Percentiles rank a stretch among this genome's conserved stretches.
Conservation (phyloP, 2,797 vertebrate species). For the Oreonectes daqikongensis region DNA sequence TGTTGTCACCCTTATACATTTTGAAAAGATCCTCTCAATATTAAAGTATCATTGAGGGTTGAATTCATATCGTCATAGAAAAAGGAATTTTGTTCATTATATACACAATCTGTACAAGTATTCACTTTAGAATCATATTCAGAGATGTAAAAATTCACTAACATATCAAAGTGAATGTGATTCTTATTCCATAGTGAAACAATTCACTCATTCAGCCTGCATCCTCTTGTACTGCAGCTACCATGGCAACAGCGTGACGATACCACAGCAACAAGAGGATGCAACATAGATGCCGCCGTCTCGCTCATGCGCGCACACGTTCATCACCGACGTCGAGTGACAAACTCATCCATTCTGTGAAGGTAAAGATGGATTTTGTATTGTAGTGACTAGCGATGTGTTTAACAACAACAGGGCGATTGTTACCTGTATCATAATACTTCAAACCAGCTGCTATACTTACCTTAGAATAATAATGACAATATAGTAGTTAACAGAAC, state of each 20-base stretch:
- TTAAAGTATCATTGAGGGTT: constrained; percentile 78
- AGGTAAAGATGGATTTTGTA: constrained; percentile 33
- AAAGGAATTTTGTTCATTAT: constrained; percentile 76
- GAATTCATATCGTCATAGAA: constrained; percentile 76
- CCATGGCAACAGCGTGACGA: constrained; percentile 40
- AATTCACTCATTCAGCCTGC: constrained; percentile 30
- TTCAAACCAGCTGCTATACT: constrained; percentile 41
- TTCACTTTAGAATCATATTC: constrained; percentile 71
- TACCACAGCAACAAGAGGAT: constrained; percentile 23
- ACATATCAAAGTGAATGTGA: constrained; percentile 74
- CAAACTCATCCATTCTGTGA: constrained; percentile 8
- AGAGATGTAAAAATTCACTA: constrained; percentile 76
- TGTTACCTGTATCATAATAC: constrained; percentile 30
- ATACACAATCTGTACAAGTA: constrained; percentile 84
- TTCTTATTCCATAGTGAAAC: constrained; percentile 52
- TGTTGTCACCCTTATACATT: constrained; percentile 73
- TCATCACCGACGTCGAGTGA: background rate
- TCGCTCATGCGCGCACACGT: constrained; percentile 45
- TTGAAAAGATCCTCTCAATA: constrained; percentile 65
- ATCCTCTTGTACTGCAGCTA: constrained; percentile 29
- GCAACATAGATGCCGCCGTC: constrained; percentile 1
- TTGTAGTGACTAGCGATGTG: constrained; percentile 19
- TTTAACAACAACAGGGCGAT: background rate
- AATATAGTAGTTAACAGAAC: constrained; percentile 46
- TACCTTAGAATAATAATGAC: constrained; percentile 39